A percentile compares a stretch with the other conserved stretches of the same genome.
phyloP scores from a whole-genome alignment of 2,797 vertebrate species.

The Sciurus vulgaris region DNA sequence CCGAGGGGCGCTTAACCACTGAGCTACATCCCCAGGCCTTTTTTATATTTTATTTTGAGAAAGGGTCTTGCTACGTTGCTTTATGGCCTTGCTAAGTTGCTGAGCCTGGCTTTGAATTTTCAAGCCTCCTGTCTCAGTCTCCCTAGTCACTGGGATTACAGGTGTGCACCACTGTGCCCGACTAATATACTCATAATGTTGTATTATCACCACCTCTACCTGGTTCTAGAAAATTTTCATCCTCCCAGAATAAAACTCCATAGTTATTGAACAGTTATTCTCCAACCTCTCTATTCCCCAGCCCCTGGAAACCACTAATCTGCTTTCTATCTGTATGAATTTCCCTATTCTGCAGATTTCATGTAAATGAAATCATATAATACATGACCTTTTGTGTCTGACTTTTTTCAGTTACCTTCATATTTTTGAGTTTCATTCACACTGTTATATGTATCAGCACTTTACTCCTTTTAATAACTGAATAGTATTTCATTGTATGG shows the following conservation, averaged over 20 bases:
- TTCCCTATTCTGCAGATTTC: background rate
- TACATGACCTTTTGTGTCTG: background rate
- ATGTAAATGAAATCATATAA: background rate
- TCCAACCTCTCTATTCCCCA: background rate
- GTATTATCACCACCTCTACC: background rate
- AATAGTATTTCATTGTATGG: background rate
- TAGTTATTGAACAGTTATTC: background rate
- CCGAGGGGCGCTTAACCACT: no score
- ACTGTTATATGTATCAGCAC: background rate
- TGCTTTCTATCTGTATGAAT: background rate
- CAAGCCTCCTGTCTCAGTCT: no score
- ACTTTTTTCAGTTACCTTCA: background rate
- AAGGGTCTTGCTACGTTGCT: no score
- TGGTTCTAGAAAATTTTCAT: background rate
- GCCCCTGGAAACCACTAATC: background rate
- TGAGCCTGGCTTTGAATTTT: no score
- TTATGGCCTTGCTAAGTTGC: no score
- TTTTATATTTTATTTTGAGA: no score
- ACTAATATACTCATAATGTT: background rate
- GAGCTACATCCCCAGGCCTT: no score
- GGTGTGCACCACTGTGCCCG: no score
- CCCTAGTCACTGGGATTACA: no score
- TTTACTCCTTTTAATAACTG: background rate
- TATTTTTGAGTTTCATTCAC: background rate
- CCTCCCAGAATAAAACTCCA: background rate